Conservation (phyloP, 23 tunicate species). For the Botrylloides violaceus region DNA sequence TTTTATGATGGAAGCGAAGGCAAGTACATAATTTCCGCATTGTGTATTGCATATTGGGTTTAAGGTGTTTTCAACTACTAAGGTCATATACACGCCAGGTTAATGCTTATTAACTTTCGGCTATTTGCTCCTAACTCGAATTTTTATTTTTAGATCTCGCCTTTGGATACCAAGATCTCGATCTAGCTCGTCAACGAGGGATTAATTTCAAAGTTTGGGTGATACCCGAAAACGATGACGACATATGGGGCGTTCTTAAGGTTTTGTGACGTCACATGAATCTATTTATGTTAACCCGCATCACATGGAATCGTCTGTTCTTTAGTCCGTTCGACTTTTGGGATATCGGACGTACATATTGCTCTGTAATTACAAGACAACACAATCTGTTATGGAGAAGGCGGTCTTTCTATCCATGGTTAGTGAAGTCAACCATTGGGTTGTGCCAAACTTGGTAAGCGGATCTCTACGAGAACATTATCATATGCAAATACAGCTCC, state of each 20-base stretch:
- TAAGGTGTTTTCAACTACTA: too few species aligned
- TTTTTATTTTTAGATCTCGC: slow-evolving; percentile 30
- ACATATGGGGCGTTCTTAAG: slow-evolving; percentile 41
- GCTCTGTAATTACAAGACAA: slow-evolving; percentile 40
- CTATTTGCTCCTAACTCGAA: too few species aligned
- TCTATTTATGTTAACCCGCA: too few species aligned
- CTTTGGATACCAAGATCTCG: slow-evolving; percentile 49
- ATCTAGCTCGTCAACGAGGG: slow-evolving; percentile 55
- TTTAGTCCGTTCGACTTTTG: slow-evolving; percentile 45
- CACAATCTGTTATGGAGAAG: slow-evolving; percentile 39
- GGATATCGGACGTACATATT: slow-evolving; percentile 54
- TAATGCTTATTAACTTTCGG: slow-evolving; percentile 2
- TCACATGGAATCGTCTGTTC: too few species aligned
- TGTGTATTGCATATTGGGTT: neutral
- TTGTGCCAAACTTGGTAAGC: slow-evolving; percentile 50
- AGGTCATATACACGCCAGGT: neutral
- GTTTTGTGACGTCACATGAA: too few species aligned
- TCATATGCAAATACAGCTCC: neutral
- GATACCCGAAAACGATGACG: slow-evolving; percentile 50
- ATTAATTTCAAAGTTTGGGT: slow-evolving; percentile 51
- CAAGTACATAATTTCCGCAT: neutral
- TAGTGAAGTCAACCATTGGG: slow-evolving; percentile 66
- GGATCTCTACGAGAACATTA: neutral
- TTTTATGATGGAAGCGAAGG: slow-evolving; percentile 50
- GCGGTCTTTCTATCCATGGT: slow-evolving; percentile 66